Base-by-base conservation (phyloP, 2,888 invertebrate genomes). In the Drosophila pseudotakahashii region DNA sequence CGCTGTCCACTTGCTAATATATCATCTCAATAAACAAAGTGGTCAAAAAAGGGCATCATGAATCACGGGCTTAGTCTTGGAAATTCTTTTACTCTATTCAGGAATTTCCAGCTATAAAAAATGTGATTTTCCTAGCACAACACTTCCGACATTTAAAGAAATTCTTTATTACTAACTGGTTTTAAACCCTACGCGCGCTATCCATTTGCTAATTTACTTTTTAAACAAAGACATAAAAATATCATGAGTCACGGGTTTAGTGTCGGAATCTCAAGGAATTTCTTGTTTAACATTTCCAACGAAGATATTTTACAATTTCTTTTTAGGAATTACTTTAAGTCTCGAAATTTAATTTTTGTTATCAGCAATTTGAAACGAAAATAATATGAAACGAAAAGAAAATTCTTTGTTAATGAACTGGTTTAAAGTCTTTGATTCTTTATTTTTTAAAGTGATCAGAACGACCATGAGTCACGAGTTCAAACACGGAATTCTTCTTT, bases 41-140 rank as follows among this genome's bases (percentile, higher is more conserved):
- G 42, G 19, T 19, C 7, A 11, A 19, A 19, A 41, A 16, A 30
- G 30, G 30, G 11, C 42, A 42, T 7, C 45, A 47, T 61, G 60
- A 48, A 47, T 62, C 47, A 62, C 39, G 39, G 62, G 23, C 6
- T 62, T 11, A 16, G 39, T 48, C 11, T 11, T 34, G 11, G 11
- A 34, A 34, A 44, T 55, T 32, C 34, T 47, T 32, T n/a, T 11
- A 19, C 7, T 26, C 13, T 14, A 19, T 16, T 5, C 16, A 7
- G 55, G 41, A 19, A 26, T 26, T 36, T 26, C 14, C 48, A 48
- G 48, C 26, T 26, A 37, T 55, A 47, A 48, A 2, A 10, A 10
- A 3, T n/a, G 41, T 41, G 4, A 11, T 11, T 42, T 11, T 10
- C 5, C 19, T 11, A 19, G 19, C 10, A 42, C 0, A 41, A 16